These are phyloP conservation scores for Ramphastos sulfuratus DNA, from an alignment of 2,113 vertebrate genomes.

Conservation along the genomic window DNA sequence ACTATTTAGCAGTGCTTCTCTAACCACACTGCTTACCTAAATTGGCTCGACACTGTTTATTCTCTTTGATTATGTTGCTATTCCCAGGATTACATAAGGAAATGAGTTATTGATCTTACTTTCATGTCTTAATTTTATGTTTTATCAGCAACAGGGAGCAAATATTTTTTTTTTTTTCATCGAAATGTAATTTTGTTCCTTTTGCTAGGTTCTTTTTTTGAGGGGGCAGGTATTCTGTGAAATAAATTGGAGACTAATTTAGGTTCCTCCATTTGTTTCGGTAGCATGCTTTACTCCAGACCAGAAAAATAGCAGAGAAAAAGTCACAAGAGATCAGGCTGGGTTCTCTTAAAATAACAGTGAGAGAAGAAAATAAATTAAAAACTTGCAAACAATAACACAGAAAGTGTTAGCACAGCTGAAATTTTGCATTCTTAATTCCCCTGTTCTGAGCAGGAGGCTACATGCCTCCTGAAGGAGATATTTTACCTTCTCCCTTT, in stretches of 20 bases:
- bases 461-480: not conserved
- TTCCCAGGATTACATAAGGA: not conserved
- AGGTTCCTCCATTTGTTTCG: not conserved
- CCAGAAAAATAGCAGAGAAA: not conserved
- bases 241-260: not conserved
- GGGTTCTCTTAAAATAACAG: not conserved
- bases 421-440: not conserved
- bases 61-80: not conserved
- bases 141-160: not conserved
- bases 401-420: not conserved
- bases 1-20: not conserved
- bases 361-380: not conserved
- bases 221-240: not conserved
- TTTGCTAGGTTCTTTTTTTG: not conserved
- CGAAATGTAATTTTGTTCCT: not conserved
- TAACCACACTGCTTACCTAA: not conserved
- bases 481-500: not conserved
- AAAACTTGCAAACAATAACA: no score
- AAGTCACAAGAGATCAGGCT: not conserved
- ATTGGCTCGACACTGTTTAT: slow-evolving; percentile 6
- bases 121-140: slow-evolving; percentile 1
- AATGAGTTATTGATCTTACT: slow-evolving; percentile 27
- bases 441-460: not conserved
- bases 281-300: not conserved
- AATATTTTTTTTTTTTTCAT: not conserved